Conservation (phyloP, 2,113 vertebrate genomes). For the Anguilla japonica region DNA sequence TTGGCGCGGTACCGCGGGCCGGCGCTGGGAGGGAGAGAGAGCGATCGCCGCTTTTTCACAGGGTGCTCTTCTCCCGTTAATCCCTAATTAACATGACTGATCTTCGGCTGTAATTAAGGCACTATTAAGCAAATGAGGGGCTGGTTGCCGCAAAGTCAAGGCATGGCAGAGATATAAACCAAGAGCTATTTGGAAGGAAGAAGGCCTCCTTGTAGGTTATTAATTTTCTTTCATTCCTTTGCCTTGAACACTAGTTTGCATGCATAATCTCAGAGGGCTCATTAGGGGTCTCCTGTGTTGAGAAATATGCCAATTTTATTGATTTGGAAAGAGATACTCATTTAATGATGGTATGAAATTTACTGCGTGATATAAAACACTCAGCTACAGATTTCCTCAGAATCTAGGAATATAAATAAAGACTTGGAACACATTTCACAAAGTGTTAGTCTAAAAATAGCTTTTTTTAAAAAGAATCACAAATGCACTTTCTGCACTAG, state of each 20-base stretch:
- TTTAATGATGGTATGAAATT: not conserved
- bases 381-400: not conserved
- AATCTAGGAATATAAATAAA: not conserved
- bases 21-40: not conserved
- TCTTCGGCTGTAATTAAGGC: conserved; percentile 34
- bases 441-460: not conserved
- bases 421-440: not conserved
- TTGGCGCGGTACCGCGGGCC: conserved; percentile 21
- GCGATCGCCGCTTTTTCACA: not conserved
- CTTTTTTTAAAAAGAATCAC: too few relatives aligned
- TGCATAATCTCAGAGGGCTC: conserved; percentile 9
- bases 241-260: conserved; percentile 13
- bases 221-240: conserved; percentile 30
- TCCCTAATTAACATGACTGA: conserved; percentile 35
- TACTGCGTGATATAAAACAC: not conserved
- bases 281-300: conserved; percentile 15
- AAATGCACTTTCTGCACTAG: too few relatives aligned
- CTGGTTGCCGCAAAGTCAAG: conserved; percentile 7
- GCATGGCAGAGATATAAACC: conserved; percentile 20
- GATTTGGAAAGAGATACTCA: not conserved
- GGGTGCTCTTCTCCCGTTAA: conserved; percentile 6
- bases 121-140: conserved; percentile 36
- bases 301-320: not conserved
- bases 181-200: not conserved
- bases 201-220: conserved; percentile 8